Evolutionary conservation across 2,888 invertebrate species (phyloP), one percentile per base, ranked within the genome.

Genomic region (Cheiracanthium punctorium): DNA sequence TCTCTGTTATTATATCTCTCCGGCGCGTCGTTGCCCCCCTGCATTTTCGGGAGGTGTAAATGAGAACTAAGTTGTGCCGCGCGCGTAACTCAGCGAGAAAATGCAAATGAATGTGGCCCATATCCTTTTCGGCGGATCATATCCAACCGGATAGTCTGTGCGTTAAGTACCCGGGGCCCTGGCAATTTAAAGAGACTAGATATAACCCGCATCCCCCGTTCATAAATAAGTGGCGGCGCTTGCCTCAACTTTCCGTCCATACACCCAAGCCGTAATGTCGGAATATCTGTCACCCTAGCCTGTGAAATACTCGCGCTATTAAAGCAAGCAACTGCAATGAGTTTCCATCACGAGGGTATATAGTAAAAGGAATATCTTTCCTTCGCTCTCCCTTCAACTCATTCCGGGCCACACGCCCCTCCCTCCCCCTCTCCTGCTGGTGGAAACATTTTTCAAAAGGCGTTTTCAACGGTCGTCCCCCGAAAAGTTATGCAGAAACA

Each of bases 401-500:
- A 4, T 43, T 41, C 1, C 67, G 24, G 41, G 5, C 72, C 28
- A 41, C 20, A 17, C 64, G 12, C 48, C 37, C 29, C 41, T 29
- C 58, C 41, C 64, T 79, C 7, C 43, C 37, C 29, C 41, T 41
- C 28, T 43, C 41, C 74, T 69, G 74, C n/a, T n/a, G n/a, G n/a
- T n/a, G n/a, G n/a, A 69, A 82, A 87, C 82, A 79, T 82, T 87
- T 82, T 87, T 82, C 82, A 80, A 77, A 73, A 87, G 73, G 75
- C 75, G 52, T 65, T 86, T 86, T 80, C 80, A 74, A 29, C 80
- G 58, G 65, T 32, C 67, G 74, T n/a, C 28, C 30, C 28, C 65
- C 29, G 41, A 29, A 80, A 85, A 87, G 82, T 87, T 87, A 87
- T 87, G 87, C 87, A 87, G 87, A 82, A 87, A 87, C 87, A 87